Percentiles rank a stretch among this genome's conserved stretches.
Conservation (phyloP, 2,888 invertebrate species). For the Apotomis betuletana region DNA sequence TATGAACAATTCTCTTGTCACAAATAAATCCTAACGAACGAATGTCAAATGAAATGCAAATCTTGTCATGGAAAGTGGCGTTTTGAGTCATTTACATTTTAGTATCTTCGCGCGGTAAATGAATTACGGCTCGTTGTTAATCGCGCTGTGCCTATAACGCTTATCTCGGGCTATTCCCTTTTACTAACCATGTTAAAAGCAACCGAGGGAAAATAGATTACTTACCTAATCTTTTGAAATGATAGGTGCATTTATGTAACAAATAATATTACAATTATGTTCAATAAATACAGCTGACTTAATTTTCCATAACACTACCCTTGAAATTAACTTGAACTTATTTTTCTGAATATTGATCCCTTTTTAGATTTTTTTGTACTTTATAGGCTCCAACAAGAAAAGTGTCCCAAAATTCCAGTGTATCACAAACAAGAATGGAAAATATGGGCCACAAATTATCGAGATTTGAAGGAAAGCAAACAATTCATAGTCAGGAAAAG, state of each 20-base stretch:
- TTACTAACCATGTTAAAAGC: conserved; percentile 17
- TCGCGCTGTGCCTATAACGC: conserved; percentile 49
- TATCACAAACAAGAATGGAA: no score
- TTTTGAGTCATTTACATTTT: conserved; percentile 54
- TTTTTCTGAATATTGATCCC: no score
- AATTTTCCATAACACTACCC: no score
- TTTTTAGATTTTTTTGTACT: no score
- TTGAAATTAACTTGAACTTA: no score
- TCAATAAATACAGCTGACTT: no score
- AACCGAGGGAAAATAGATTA: not conserved
- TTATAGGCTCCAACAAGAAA: no score
- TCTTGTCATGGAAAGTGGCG: conserved; percentile 45
- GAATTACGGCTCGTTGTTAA: conserved; percentile 54
- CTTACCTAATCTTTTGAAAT: not conserved
- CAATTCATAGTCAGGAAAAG: no score
- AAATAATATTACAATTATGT: not conserved
- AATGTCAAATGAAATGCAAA: conserved; percentile 48
- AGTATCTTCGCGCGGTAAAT: conserved; percentile 50
- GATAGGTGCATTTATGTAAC: not conserved
- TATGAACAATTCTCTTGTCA: conserved; percentile 21
- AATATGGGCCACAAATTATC: no score
- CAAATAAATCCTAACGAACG: conserved; percentile 40
- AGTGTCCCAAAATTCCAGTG: no score
- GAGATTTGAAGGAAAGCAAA: no score
- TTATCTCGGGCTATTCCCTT: conserved; percentile 42